Evolutionary conservation across 23 tunicate species (phyloP), one percentile per base, ranked within the genome.

Genomic region (Oikopleura albicans): DNA sequence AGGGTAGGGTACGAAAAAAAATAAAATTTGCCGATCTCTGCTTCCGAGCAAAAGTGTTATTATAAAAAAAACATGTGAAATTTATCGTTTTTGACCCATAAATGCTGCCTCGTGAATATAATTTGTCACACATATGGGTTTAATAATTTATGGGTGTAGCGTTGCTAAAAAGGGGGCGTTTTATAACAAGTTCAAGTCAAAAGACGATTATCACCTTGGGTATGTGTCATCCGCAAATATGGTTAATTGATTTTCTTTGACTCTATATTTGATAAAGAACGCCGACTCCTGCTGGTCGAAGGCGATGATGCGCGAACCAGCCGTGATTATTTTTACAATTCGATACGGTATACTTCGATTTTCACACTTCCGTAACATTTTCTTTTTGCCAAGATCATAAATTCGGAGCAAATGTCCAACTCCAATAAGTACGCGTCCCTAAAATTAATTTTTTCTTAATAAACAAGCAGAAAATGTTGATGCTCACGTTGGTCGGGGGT

Each of bases 211-310:
- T 22, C 22, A 49, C 59, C 98, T 87, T 39, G 98, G 98, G 66
- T 93, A 93, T 0, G 98, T 93, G 75, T 93, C 98, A 56, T 93
- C 98, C 38, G 98, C 98, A 66, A 93, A 93, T 76, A 93, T 94
- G 0, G 90, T 92, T 38, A 93, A 83, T 75, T 93, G 98, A 83
- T 93, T 93, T 75, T 93, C 98, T 28, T 89, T 84, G 63, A 90
- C 56, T 40, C 98, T 63, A 87, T 93, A 93, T 56, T 92, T 84
- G 33, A 93, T 89, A 91, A 92, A 93, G 86, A 89, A 92, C 35
- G 86, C 91, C 4, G 94, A 90, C 57, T 93, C 98, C 40, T 93
- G 98, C 84, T 89, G 89, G 49, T 93, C 98, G 66, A 90, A 90
- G 35, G 90, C 98, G 37, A 93, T 33, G 41, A 93, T 89, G 39